Base-by-base conservation (phyloP, 2,888 invertebrate genomes). In the Nycteola revayana region DNA sequence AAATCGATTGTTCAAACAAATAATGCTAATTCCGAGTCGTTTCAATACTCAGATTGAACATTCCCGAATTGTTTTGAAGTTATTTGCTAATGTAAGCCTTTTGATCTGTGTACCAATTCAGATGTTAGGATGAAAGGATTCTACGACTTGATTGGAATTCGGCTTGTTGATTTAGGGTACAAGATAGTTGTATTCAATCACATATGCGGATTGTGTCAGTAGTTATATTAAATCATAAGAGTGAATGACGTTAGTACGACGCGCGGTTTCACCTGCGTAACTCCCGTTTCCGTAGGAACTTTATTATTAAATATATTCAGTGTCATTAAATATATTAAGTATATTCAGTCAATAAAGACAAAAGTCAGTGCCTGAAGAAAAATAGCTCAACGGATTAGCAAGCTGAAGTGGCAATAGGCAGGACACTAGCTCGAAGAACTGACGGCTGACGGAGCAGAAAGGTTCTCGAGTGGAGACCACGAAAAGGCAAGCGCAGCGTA, bases 71-170 rank as follows among this genome's bases (percentile, higher is more conserved):
- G 57, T 46, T 56, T 10, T 24, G 35, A 51, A 51, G 52, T 56
- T 40, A 51, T 56, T 55, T 36, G 52, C 34, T 42, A 36, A 42
- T 51, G 44, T 54, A 41, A 33, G 23, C 38, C 42, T 32, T 56
- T 49, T 45, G 32, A 37, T 36, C 14, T 5, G 35, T 42, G 11
- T 27, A 24, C 28, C 6, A 5, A 23, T 35, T 24, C 9, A 40
- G 44, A 36, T 23, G 33, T 11, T 36, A 24, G n/a, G 21, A 36
- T 38, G 8, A 21, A 50, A 41, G 42, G 36, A 34, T 37, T 22
- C 34, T 33, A 25, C 0, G 20, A 36, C 31, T 36, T 29, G 24
- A 33, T 26, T 36, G 30, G 23, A 35, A 38, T 29, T 10, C 5
- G 20, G 21, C 21, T 22, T 34, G 18, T 18, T n/a, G 7, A 22